A percentile compares a stretch with the other conserved stretches of the same genome.
phyloP scores from a whole-genome alignment of 2,888 invertebrate species.

The Flabesymbios commensalis region DNA sequence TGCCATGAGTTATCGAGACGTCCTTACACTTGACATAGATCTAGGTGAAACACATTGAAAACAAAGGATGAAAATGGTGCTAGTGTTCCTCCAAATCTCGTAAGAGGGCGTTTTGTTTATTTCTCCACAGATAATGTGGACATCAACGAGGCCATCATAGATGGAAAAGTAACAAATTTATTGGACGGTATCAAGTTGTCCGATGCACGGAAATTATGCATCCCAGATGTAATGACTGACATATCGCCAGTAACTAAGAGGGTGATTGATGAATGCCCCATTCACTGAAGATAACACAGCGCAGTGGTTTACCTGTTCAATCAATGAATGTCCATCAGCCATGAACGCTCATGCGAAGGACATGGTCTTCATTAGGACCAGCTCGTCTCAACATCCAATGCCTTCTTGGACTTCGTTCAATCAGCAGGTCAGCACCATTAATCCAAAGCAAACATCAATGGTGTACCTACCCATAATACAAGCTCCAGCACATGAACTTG shows the following conservation, averaged over 20 bases:
- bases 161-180: not conserved
- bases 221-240: not conserved
- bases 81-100: not conserved
- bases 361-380: not conserved
- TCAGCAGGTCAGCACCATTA: not conserved
- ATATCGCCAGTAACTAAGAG: not conserved
- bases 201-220: not conserved
- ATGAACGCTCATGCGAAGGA: not conserved
- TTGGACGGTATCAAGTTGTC: not conserved
- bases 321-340: not conserved
- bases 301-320: not conserved
- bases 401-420: conserved; percentile 1
- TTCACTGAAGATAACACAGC: not conserved
- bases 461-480: conserved; percentile 4
- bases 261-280: not conserved
- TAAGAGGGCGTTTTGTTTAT: not conserved
- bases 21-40: conserved; percentile 11
- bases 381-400: not conserved
- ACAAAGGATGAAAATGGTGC: conserved; percentile 1
- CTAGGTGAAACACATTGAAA: conserved; percentile 5
- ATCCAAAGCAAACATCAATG: not conserved
- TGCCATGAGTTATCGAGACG: conserved; percentile 7
- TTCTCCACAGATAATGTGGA: conserved; percentile 8
- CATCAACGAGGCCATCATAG: conserved; percentile 6
- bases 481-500: conserved; percentile 16